These are phyloP conservation scores for Eublepharis macularius DNA, from an alignment of 2,113 vertebrate species.

Conservation along the genomic window DNA sequence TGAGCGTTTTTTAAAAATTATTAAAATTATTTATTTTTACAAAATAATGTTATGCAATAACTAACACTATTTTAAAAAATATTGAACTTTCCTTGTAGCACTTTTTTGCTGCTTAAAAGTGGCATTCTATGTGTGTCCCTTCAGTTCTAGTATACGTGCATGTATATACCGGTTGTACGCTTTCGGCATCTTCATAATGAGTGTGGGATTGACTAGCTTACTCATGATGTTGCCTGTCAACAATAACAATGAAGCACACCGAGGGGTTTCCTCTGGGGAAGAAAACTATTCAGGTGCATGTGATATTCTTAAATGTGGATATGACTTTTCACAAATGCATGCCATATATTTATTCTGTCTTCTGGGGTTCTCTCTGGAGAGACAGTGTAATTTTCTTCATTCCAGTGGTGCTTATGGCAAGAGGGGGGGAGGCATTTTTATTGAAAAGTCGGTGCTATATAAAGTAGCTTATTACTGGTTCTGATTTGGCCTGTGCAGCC, in stretches of 20 bases:
- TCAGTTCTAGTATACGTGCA: not conserved
- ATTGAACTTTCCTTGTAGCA: not conserved
- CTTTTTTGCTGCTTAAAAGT: not conserved
- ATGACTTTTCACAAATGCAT: not conserved
- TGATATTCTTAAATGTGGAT: conserved; percentile 29
- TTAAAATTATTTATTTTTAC: too few relatives aligned
- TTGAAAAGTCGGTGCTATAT: not conserved
- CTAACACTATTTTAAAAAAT: too few relatives aligned
- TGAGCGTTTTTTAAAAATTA: not conserved
- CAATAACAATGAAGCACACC: conserved; percentile 6
- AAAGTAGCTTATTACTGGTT: not conserved
- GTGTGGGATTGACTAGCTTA: not conserved
- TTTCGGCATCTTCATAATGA: not conserved
- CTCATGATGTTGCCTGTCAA: conserved; percentile 5
- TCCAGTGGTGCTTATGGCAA: conserved; percentile 5
- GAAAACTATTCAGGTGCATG: not conserved
- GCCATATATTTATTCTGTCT: conserved; percentile 20
- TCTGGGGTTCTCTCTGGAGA: conserved; percentile 28
- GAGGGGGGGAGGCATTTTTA: conserved; percentile 28
- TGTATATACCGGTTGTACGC: not conserved
- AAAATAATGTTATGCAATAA: too few relatives aligned
- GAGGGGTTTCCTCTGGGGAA: not conserved
- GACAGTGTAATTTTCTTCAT: conserved; percentile 34
- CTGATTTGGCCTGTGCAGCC: conserved; percentile 27
- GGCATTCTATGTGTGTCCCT: not conserved